Evolutionary conservation across 1,140 invertebrate species (phyloP).

Genomic region (Pseudomyrmex concolor): DNA sequence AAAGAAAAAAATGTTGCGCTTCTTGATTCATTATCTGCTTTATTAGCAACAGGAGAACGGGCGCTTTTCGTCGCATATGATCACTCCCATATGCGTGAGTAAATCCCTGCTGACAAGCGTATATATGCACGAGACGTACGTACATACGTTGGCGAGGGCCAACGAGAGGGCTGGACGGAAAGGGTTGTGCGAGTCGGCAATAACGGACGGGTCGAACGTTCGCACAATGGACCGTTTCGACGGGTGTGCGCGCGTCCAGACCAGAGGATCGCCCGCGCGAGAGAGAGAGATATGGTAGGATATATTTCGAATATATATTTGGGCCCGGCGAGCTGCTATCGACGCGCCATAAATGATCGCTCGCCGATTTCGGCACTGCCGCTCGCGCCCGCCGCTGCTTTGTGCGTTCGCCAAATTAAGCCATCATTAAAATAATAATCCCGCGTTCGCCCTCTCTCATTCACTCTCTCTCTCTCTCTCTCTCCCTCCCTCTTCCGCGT

Average conservation of each 20-base stretch:
- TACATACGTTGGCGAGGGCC: background rate
- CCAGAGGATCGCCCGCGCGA: background rate
- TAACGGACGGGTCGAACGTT: conserved; percentile 69
- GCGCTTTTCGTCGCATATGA: conserved; percentile 26
- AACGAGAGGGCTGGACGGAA: background rate
- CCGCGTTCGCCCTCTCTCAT: background rate
- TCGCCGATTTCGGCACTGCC: conserved; percentile 58
- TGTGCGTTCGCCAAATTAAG: conserved; percentile 66
- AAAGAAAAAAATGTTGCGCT: background rate
- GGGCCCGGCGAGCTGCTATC: conserved; percentile 68
- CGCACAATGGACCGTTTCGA: conserved; percentile 68
- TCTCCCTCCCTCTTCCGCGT: too few relatives aligned
- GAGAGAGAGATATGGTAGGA: conserved; percentile 18
- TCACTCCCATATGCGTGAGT: conserved; percentile 45
- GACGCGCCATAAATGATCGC: conserved; percentile 74
- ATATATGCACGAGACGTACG: conserved; percentile 59
- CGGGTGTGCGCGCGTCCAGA: conserved; percentile 2
- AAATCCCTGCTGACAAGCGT: conserved; percentile 68
- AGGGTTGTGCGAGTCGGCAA: conserved; percentile 56
- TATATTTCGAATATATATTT: conserved; percentile 75
- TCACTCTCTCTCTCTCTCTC: background rate
- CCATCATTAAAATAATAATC: conserved; percentile 72
- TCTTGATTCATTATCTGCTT: conserved; percentile 55
- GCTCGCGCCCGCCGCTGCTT: conserved; percentile 28
- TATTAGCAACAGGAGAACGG: conserved; percentile 10